A percentile compares a stretch with the other conserved stretches of the same genome.
Conservation (phyloP, 2,113 vertebrate species). For the Azemiops feae region DNA sequence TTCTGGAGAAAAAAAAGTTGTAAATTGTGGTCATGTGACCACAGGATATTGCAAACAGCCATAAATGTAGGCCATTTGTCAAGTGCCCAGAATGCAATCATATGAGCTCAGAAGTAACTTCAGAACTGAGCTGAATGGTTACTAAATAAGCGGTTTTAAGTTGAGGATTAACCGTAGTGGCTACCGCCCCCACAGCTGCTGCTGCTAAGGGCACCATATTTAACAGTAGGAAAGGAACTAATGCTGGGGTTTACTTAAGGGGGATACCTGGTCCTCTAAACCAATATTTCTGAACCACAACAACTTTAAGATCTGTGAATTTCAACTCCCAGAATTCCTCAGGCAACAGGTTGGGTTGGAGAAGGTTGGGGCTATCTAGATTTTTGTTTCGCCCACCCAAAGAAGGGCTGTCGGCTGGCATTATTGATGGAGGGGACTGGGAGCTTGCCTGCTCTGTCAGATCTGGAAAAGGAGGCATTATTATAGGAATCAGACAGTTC, state of each 20-base stretch:
- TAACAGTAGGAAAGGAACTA: not conserved
- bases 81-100: not conserved
- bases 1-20: not conserved
- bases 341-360: not conserved
- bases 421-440: not conserved
- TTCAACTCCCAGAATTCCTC: not conserved
- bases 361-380: not conserved
- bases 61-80: not conserved
- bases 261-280: not conserved
- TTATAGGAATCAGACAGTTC: not conserved
- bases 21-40: not conserved
- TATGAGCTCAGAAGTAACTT: not conserved
- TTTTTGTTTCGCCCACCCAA: not conserved
- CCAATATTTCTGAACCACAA: not conserved
- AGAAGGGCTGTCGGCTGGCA: not conserved
- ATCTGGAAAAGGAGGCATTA: not conserved
- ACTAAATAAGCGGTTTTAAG: not conserved
- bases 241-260: not conserved
- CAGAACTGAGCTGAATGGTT: not conserved
- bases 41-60: not conserved
- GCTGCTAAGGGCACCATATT: not conserved
- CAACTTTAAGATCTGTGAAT: not conserved
- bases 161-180: not conserved
- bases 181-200: not conserved
- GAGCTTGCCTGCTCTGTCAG: not conserved